Evolutionary conservation across 2,113 vertebrate genomes (phyloP), one percentile per base, ranked within the genome.

Genomic region (Macquaria ambigua): DNA sequence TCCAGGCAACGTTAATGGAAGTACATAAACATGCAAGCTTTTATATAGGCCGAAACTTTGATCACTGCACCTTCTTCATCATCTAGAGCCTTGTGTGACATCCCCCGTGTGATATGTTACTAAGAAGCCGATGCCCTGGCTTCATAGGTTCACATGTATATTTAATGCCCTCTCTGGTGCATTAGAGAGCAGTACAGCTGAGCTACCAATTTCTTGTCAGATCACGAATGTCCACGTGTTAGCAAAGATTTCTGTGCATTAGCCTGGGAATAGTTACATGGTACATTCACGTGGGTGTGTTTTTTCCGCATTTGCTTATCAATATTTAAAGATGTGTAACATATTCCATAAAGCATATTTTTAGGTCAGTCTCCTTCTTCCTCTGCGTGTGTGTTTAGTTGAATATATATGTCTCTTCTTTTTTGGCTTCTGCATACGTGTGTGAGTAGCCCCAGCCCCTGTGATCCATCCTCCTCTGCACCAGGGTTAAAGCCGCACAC

Each of bases 401-500:
- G 25, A 68, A 66, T 69, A 43, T 82, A n/a, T 46, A 63, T 34
- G 34, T 64, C 18, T 82, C 52, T 21, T 34, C 18, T 39, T 46
- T 72, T 58, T 46, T 12, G 61, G 74, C 52, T 20, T 50, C 8
- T 63, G 48, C 6, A 11, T 48, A 16, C 28, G 3, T 83, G 46
- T 48, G 59, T 67, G 79, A 48, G 78, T 50, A 63, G 59, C 83
- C 74, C 69, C 71, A 23, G 77, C 84, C 80, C 48, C 72, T 70
- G 85, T 34, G 87, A 90, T 93, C 91, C 89, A 92, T 92, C 86
- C 90, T 93, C 86, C 86, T 81, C 85, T 85, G 86, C 90, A 70
- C 55, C 55, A 50, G 90, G 91, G 93, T 93, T 93, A 92, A 91
- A 92, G 92, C 90, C 82, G 73, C 87, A 86, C 78, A 81, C 88